A percentile compares a stretch with the other conserved stretches of the same genome.
These are phyloP conservation scores for Catharus fuscescens DNA, from an alignment of 2,113 vertebrate species.

Conservation along the genomic window DNA sequence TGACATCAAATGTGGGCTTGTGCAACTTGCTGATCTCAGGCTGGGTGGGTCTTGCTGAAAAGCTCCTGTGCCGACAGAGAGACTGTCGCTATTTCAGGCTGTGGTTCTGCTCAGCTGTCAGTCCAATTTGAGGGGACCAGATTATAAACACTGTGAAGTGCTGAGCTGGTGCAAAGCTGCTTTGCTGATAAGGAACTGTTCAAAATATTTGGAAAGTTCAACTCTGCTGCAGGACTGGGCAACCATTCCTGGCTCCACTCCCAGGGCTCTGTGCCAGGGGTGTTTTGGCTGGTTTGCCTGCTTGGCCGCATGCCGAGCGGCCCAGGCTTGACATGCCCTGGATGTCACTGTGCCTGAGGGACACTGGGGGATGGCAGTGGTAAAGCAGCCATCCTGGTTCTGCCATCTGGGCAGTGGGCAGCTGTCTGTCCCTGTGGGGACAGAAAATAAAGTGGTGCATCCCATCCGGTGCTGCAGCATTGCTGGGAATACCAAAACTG, in stretches of 20 bases:
- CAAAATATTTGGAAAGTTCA: conserved; percentile 7
- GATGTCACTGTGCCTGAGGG: background rate
- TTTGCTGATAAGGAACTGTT: conserved; percentile 32
- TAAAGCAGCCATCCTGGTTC: background rate
- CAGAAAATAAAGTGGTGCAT: background rate
- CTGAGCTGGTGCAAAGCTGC: conserved; percentile 1
- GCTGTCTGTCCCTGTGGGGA: background rate
- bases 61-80: background rate
- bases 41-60: background rate
- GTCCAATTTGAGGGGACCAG: background rate
- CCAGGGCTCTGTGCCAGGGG: background rate
- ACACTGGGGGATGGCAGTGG: background rate
- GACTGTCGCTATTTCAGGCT: background rate
- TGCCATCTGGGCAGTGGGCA: background rate
- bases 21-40: background rate
- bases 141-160: background rate
- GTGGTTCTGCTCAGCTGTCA: background rate
- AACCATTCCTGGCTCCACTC: background rate
- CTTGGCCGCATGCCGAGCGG: background rate
- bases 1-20: background rate
- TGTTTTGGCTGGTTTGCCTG: background rate
- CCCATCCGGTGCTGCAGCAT: background rate
- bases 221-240: background rate
- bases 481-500: background rate
- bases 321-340: background rate